phyloP scores from a whole-genome alignment of 2,888 invertebrate species.

The Drosophila kuntzei region DNA sequence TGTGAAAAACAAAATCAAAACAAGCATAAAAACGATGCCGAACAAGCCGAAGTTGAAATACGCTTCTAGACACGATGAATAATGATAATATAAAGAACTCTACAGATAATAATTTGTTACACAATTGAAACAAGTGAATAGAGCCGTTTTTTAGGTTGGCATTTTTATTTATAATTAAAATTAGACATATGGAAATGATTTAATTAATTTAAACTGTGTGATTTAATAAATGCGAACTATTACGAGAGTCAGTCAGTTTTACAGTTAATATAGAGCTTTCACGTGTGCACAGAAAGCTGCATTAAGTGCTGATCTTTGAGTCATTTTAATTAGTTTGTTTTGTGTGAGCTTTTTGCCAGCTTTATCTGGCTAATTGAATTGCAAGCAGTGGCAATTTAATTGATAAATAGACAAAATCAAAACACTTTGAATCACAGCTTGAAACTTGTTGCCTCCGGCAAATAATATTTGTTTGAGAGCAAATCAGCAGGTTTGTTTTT shows the following conservation, averaged over 20 bases:
- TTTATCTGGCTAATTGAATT: slow-evolving; percentile 46
- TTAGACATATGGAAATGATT: background rate
- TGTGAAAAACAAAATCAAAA: slow-evolving; percentile 7
- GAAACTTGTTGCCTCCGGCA: slow-evolving; percentile 33
- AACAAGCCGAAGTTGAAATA: background rate
- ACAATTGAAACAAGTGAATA: background rate
- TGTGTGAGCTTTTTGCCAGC: slow-evolving; percentile 24
- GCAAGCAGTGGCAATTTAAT: slow-evolving; percentile 43
- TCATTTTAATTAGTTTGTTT: slow-evolving; percentile 10
- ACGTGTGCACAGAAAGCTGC: slow-evolving; percentile 16
- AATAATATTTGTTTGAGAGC: slow-evolving; percentile 27
- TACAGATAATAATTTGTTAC: background rate
- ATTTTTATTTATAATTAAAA: background rate
- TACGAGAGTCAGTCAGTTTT: background rate
- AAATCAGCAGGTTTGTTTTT: slow-evolving; percentile 34
- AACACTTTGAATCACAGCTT: slow-evolving; percentile 52
- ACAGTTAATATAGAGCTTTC: slow-evolving; percentile 25
- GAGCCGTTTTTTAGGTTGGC: background rate
- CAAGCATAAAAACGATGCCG: background rate
- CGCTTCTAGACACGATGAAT: background rate
- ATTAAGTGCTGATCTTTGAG: slow-evolving; percentile 10
- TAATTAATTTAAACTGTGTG: background rate
- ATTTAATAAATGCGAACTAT: background rate
- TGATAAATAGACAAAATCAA: slow-evolving; percentile 46
- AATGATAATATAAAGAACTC: background rate